A percentile compares a stretch with the other conserved stretches of the same genome.
Evolutionary conservation across 2,113 vertebrate species (phyloP).

Genomic region (Barbus barbus): DNA sequence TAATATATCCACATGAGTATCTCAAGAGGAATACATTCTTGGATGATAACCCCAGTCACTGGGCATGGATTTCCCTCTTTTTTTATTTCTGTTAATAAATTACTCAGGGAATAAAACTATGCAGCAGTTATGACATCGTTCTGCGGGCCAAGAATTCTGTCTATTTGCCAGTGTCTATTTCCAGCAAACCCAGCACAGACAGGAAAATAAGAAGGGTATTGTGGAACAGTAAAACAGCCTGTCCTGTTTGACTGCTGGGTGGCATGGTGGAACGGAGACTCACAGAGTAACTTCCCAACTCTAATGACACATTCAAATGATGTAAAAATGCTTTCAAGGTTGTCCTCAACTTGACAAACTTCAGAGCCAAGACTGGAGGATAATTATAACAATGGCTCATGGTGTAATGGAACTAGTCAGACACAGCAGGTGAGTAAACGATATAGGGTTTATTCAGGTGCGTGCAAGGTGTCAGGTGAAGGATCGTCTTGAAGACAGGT

Average conservation of each 20-base stretch:
- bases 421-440: no score
- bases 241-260: slow-evolving; percentile 58
- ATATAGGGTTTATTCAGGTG: no score
- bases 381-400: slow-evolving; percentile 70
- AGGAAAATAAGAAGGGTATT: slow-evolving; percentile 59
- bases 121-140: slow-evolving; percentile 39
- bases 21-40: not conserved
- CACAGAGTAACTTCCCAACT: slow-evolving; percentile 47
- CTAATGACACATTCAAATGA: slow-evolving; percentile 54
- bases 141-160: slow-evolving; percentile 58
- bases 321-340: slow-evolving; percentile 56
- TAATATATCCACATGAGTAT: not conserved
- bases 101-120: slow-evolving; percentile 31
- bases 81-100: slow-evolving; percentile 30
- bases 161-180: slow-evolving; percentile 36
- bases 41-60: not conserved
- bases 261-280: slow-evolving; percentile 50
- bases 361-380: slow-evolving; percentile 46
- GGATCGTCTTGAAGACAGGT: no score
- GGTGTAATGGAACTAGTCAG: no score
- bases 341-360: slow-evolving; percentile 53
- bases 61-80: not conserved
- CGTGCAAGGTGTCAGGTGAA: no score
- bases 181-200: slow-evolving; percentile 14
- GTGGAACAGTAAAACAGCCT: slow-evolving; percentile 54